A percentile compares a stretch with the other conserved stretches of the same genome.
These are phyloP conservation scores for Muscina levida DNA, from an alignment of 2,888 invertebrate species.

Conservation along the genomic window DNA sequence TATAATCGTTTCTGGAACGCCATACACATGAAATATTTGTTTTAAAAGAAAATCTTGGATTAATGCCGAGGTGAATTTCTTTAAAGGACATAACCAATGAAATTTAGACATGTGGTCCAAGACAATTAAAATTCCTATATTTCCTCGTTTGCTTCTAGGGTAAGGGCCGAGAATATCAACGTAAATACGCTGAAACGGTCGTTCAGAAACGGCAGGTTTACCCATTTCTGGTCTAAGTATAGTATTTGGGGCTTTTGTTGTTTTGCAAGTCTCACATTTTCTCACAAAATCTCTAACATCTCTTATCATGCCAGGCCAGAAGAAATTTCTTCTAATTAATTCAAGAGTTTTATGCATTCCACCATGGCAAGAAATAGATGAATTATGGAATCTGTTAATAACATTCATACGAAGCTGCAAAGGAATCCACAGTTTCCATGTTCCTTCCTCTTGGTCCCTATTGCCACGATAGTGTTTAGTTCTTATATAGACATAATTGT, in stretches of 20 bases:
- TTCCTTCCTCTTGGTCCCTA: too few species aligned
- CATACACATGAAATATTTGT: too few species aligned
- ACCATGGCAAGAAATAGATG: neutral
- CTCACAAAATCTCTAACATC: neutral
- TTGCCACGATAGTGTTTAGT: neutral
- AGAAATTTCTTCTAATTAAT: conserved; percentile 1
- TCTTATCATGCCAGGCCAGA: neutral
- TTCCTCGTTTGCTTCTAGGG: neutral
- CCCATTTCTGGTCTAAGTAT: neutral
- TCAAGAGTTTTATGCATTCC: conserved; percentile 16
- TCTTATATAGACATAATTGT: neutral
- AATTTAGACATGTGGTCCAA: neutral
- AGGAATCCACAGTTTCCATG: conserved; percentile 24
- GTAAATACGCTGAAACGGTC: too few species aligned
- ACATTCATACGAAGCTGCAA: neutral
- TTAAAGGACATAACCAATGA: neutral
- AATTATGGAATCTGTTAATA: neutral
- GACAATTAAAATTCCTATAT: neutral
- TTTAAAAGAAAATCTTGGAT: neutral
- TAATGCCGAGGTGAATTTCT: neutral
- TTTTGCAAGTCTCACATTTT: neutral
- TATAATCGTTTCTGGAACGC: too few species aligned
- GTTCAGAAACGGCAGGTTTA: neutral
- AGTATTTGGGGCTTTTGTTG: neutral
- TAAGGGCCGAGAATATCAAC: neutral